Evolutionary conservation across 2,888 invertebrate genomes (phyloP).

Genomic region (Latrodectus elegans): DNA sequence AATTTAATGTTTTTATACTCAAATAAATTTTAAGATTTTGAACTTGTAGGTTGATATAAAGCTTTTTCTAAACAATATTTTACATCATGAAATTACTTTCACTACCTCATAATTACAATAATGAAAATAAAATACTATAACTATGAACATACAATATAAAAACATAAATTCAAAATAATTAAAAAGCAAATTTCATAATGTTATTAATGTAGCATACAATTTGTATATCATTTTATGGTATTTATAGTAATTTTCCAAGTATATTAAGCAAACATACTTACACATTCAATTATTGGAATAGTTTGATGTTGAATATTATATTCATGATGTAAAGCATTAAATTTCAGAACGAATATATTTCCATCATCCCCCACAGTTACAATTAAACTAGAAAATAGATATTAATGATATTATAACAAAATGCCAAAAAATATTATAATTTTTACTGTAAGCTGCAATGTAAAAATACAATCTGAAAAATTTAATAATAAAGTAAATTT

Average conservation of each 20-base stretch:
- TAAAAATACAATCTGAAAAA: no score
- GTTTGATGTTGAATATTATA: conserved; percentile 1
- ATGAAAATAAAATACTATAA: no score
- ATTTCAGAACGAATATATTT: conserved; percentile 26
- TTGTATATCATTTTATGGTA: neutral
- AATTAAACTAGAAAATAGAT: conserved; percentile 24
- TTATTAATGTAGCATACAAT: neutral
- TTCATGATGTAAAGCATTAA: conserved; percentile 15
- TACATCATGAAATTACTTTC: no score
- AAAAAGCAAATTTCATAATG: neutral
- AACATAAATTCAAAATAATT: neutral
- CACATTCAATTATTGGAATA: conserved; percentile 17
- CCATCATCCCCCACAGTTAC: conserved; percentile 23
- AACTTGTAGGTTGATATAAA: no score
- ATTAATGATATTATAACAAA: neutral
- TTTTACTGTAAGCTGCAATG: no score
- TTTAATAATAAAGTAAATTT: no score
- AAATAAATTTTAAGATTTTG: no score
- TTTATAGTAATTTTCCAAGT: neutral
- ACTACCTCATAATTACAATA: no score
- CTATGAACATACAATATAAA: no score
- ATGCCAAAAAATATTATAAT: no score
- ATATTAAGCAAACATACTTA: conserved; percentile 7
- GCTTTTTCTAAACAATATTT: no score
- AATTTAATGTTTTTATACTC: no score